phyloP scores from a whole-genome alignment of 2,888 invertebrate genomes.

The Drosophila picticornis region DNA sequence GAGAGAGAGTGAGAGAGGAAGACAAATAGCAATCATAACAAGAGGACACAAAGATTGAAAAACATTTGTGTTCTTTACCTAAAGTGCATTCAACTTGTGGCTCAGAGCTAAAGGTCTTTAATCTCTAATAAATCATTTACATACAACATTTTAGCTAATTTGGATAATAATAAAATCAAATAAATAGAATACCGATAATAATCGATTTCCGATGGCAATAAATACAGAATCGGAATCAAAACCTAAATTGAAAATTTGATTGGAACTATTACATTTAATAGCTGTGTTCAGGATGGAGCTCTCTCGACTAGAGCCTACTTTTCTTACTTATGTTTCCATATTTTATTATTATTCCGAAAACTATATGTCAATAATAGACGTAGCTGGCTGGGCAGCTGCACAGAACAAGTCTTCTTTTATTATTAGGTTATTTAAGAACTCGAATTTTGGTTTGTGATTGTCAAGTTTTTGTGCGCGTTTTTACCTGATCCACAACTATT shows the following conservation, averaged over 20 bases:
- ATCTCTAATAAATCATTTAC: not conserved
- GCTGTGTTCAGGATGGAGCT: not conserved
- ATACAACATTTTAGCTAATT: not conserved
- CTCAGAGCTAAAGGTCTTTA: not conserved
- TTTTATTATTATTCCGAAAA: not conserved
- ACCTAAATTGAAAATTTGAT: not conserved
- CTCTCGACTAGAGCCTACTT: not conserved
- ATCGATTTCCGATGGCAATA: not conserved
- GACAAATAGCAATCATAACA: constrained; percentile 3
- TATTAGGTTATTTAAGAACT: constrained; percentile 23
- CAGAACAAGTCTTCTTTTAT: constrained; percentile 5
- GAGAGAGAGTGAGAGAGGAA: not conserved
- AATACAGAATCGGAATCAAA: not conserved
- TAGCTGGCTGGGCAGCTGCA: constrained; percentile 19
- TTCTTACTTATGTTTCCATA: not conserved
- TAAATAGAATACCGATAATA: not conserved
- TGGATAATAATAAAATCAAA: not conserved
- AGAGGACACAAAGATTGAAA: constrained; percentile 26
- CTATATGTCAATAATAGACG: constrained; percentile 4
- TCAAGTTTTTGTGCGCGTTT: constrained; percentile 3
- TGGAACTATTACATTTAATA: not conserved
- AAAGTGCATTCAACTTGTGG: constrained; percentile 54
- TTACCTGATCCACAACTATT: constrained; percentile 33
- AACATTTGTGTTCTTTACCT: constrained; percentile 25
- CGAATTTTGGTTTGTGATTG: constrained; percentile 1